Conservation (phyloP, 2,113 vertebrate genomes). For the Sebastes schlegelii region DNA sequence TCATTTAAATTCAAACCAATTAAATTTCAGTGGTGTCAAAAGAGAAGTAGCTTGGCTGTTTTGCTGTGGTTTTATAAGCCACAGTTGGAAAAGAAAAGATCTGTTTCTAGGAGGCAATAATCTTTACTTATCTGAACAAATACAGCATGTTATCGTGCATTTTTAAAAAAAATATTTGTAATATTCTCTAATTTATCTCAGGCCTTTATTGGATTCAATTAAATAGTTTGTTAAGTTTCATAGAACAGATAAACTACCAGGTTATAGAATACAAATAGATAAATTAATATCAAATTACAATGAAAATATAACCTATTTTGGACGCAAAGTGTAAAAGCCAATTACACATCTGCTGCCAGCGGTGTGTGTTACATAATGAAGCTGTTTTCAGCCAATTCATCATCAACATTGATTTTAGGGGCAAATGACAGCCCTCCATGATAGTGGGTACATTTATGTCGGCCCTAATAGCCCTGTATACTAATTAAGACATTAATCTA, state of each 20-base stretch:
- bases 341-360: constrained; percentile 10
- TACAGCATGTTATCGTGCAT: background rate
- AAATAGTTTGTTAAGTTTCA: constrained; percentile 17
- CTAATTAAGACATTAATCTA: constrained; percentile 27
- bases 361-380: background rate
- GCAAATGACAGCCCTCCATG: constrained; percentile 8
- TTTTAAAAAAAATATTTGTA: background rate
- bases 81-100: background rate
- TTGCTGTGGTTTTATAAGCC: constrained; percentile 40
- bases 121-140: constrained; percentile 31
- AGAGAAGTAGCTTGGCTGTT: constrained; percentile 16
- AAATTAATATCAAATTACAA: background rate
- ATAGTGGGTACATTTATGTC: constrained; percentile 10
- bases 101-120: constrained; percentile 22
- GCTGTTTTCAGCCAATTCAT: constrained; percentile 40
- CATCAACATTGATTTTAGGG: constrained; percentile 36
- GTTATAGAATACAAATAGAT: background rate
- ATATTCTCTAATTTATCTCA: constrained; percentile 10
- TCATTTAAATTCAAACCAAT: constrained; percentile 38
- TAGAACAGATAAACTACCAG: background rate
- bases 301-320: background rate
- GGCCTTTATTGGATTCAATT: constrained; percentile 11
- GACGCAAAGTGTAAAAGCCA: background rate
- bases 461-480: constrained; percentile 12
- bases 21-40: constrained; percentile 26